A percentile compares a stretch with the other conserved stretches of the same genome.
Conservation (phyloP, 2,888 invertebrate genomes). For the Lepeophtheirus nordmannii region DNA sequence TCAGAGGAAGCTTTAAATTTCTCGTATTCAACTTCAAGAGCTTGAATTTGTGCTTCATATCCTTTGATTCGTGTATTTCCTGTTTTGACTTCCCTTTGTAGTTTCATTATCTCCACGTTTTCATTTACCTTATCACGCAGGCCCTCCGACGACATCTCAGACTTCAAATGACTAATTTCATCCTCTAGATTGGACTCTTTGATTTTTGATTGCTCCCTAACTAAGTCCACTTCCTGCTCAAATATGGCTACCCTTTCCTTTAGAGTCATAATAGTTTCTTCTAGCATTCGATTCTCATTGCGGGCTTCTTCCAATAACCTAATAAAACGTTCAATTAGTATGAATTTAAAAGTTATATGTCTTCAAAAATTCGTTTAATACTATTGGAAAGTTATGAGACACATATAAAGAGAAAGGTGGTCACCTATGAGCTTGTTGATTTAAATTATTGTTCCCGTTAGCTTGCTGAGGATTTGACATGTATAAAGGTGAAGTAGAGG, state of each 20-base stretch:
- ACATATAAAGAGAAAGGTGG: too few relatives aligned
- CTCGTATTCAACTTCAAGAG: conserved; percentile 6
- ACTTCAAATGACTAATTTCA: conserved; percentile 20
- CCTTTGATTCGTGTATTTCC: not conserved
- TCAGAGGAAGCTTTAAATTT: not conserved
- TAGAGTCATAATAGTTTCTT: conserved; percentile 18
- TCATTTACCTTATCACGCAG: conserved; percentile 8
- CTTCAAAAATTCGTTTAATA: too few relatives aligned
- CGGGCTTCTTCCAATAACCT: conserved; percentile 23
- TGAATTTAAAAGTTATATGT: not conserved
- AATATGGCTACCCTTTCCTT: conserved; percentile 24
- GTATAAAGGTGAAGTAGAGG: not conserved
- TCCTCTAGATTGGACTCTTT: conserved; percentile 25
- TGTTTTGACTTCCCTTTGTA: conserved; percentile 18
- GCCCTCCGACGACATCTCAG: conserved; percentile 5
- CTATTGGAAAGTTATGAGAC: too few relatives aligned
- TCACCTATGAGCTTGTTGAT: conserved; percentile 21
- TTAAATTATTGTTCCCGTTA: not conserved
- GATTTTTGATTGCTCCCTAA: conserved; percentile 24
- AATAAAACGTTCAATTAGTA: not conserved
- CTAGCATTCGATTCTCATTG: conserved; percentile 24
- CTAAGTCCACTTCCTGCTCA: conserved; percentile 25
- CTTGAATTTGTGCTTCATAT: conserved; percentile 18
- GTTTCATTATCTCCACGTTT: conserved; percentile 20
- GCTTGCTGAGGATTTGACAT: not conserved